Evolutionary conservation across 2,888 invertebrate genomes (phyloP).

Genomic region (Auanema freiburgensis): DNA sequence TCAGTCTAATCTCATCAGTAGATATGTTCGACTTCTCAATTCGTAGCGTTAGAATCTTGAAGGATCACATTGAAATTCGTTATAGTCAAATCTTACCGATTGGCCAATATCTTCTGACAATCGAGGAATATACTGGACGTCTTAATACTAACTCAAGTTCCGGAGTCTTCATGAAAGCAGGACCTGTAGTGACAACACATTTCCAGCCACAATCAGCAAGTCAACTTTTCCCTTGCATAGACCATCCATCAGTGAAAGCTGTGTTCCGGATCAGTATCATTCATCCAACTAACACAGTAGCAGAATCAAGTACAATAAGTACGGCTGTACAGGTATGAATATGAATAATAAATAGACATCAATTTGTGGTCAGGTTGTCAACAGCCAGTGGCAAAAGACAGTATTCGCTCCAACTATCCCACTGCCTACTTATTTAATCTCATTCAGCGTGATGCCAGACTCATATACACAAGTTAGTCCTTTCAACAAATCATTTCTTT

Average conservation of each 20-base stretch:
- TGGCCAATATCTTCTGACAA: conserved; percentile 42
- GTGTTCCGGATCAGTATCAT: conserved; percentile 36
- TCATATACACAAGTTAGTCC: conserved; percentile 33
- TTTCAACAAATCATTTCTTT: neutral
- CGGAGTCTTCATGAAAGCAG: neutral
- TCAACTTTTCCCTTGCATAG: conserved; percentile 43
- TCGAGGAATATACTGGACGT: conserved; percentile 29
- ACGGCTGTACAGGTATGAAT: conserved; percentile 38
- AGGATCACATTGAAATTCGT: conserved; percentile 31
- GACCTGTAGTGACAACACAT: conserved; percentile 35
- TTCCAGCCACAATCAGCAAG: conserved; percentile 44
- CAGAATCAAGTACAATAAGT: conserved; percentile 43
- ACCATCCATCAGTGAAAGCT: conserved; percentile 41
- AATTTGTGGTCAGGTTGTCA: conserved; percentile 24
- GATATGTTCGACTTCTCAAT: conserved; percentile 29
- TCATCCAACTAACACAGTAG: conserved; percentile 41
- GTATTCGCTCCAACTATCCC: conserved; percentile 43
- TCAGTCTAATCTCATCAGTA: conserved; percentile 31
- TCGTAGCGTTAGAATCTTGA: conserved; percentile 33
- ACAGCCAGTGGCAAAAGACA: conserved; percentile 37
- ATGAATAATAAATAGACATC: neutral
- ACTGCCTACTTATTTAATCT: conserved; percentile 44
- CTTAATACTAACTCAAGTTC: conserved; percentile 7
- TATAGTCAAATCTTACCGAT: conserved; percentile 24
- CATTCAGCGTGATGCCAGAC: conserved; percentile 46